Conservation (phyloP, 2,113 vertebrate species). For the Sylvilagus bachmani region DNA sequence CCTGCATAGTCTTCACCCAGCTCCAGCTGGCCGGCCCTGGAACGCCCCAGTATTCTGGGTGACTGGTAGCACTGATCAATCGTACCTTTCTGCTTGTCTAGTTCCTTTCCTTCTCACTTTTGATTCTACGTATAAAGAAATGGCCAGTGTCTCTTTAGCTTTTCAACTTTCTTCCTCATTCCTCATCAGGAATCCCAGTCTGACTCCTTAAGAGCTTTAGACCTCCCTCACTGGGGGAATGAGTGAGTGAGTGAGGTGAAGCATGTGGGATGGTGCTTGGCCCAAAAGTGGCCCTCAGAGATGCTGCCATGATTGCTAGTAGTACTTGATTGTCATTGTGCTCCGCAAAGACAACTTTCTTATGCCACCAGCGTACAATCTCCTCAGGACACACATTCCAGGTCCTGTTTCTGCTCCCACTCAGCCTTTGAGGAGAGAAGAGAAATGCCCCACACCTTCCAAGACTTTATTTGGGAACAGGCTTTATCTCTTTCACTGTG, state of each 20-base stretch:
- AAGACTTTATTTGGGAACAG: constrained; percentile 67
- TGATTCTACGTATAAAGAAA: not conserved
- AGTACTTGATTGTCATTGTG: not conserved
- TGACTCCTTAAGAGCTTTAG: not conserved
- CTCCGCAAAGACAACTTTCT: not conserved
- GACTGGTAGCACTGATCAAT: rapidly evolving
- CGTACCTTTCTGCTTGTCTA: no score
- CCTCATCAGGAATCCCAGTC: not conserved
- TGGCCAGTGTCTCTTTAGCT: not conserved
- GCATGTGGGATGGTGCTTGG: rapidly evolving
- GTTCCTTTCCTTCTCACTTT: not conserved
- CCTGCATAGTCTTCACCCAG: rapidly evolving
- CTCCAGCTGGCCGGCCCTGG: rapidly evolving
- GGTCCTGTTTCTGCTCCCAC: not conserved
- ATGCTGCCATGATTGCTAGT: not conserved
- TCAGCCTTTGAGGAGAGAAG: not conserved
- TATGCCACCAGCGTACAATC: rapidly evolving
- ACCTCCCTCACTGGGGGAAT: not conserved
- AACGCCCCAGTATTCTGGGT: rapidly evolving
- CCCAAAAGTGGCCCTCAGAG: not conserved
- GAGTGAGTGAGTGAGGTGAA: not conserved
- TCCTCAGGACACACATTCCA: not conserved
- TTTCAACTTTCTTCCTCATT: not conserved
- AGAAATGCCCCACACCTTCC: constrained; percentile 53
- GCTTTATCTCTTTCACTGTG: constrained; percentile 73